Percentiles rank a stretch among this genome's conserved stretches.
These are phyloP conservation scores for Galemys pyrenaicus DNA, from an alignment of 2,113 vertebrate species.

Conservation along the genomic window DNA sequence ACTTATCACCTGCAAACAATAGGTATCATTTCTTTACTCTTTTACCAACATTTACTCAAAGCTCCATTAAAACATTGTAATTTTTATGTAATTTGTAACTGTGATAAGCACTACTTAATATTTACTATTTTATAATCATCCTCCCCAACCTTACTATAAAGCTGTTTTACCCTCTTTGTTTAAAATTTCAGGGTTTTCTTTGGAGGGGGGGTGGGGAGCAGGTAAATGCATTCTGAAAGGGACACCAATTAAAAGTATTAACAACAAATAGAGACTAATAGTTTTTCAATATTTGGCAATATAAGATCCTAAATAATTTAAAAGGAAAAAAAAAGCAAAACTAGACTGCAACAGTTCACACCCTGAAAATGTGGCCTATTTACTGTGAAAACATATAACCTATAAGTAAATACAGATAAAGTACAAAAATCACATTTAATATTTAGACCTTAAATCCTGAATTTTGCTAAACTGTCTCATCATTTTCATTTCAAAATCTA, in stretches of 20 bases:
- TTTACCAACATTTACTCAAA: conserved; percentile 65
- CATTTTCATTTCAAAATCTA: conserved; percentile 75
- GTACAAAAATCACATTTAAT: conserved; percentile 67
- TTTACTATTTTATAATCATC: conserved; percentile 51
- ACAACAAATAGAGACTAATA: conserved; percentile 60
- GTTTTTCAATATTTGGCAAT: conserved; percentile 69
- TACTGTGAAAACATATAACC: conserved; percentile 73
- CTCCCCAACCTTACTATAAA: conserved; percentile 66
- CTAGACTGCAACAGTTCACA: conserved; percentile 86
- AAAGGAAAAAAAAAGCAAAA: conserved; percentile 63
- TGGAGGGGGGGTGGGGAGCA: not conserved
- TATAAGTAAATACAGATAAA: conserved; percentile 69
- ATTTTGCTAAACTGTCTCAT: conserved; percentile 60
- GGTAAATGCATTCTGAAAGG: conserved; percentile 75
- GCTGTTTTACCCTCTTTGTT: conserved; percentile 85
- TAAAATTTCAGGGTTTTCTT: conserved; percentile 78
- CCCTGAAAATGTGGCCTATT: conserved; percentile 89
- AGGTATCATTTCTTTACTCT: conserved; percentile 72
- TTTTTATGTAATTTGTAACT: conserved; percentile 72
- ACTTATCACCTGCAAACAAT: conserved; percentile 82
- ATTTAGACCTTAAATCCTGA: conserved; percentile 53
- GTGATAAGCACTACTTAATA: conserved; percentile 59
- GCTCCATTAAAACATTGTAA: conserved; percentile 49
- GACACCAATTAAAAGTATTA: conserved; percentile 73
- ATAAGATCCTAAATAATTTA: conserved; percentile 73